phyloP scores from a whole-genome alignment of 1,140 invertebrate genomes.

The Papilio glaucus region DNA sequence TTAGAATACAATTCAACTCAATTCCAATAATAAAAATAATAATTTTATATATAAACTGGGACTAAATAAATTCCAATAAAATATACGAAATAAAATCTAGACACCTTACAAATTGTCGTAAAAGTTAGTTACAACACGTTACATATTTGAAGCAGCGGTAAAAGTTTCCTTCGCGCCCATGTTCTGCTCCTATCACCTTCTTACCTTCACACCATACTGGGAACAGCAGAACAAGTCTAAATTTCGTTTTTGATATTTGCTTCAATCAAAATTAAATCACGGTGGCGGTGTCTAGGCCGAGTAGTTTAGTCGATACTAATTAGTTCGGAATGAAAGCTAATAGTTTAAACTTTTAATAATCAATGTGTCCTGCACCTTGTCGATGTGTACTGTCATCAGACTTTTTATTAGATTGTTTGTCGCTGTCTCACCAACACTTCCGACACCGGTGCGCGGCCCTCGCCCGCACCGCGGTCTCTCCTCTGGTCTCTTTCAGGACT shows the following conservation, averaged over 20 bases:
- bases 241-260: constrained; percentile 84
- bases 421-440: constrained; percentile 80
- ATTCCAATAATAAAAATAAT: no score
- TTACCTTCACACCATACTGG: constrained; percentile 59
- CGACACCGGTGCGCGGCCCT: constrained; percentile 59
- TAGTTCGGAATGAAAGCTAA: constrained; percentile 82
- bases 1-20: no score
- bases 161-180: constrained; percentile 66
- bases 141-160: constrained; percentile 34
- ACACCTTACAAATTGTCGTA: no score
- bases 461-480: constrained; percentile 63
- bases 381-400: constrained; percentile 79
- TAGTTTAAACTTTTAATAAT: constrained; percentile 74
- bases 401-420: constrained; percentile 81
- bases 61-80: no score
- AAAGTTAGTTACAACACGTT: no score
- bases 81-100: no score
- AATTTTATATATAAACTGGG: no score
- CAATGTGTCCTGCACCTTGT: constrained; percentile 81
- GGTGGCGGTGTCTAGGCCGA: constrained; percentile 80
- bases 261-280: constrained; percentile 74
- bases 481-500: constrained; percentile 75
- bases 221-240: constrained; percentile 81
- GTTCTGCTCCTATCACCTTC: constrained; percentile 67
- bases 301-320: constrained; percentile 73